Percentiles rank a stretch among this genome's conserved stretches.
These are phyloP conservation scores for Chrysogorgia sp. DNA, from an alignment of 92 coral and sea anemone species.

Conservation along the genomic window DNA sequence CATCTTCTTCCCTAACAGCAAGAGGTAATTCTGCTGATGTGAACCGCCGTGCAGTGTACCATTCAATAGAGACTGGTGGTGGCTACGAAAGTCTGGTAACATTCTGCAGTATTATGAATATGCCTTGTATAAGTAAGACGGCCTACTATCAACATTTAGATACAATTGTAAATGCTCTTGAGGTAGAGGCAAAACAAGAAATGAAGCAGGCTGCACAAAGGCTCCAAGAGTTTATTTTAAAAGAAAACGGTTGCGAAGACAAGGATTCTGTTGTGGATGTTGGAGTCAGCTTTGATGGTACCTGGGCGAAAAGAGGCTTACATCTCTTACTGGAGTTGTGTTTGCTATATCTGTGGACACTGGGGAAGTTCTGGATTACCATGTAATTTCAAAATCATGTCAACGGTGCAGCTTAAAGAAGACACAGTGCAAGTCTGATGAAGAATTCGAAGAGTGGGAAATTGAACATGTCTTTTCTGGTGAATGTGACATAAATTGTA, in stretches of 20 bases:
- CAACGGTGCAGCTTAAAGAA: constrained; percentile 25
- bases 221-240: background rate
- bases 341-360: no score
- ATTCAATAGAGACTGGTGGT: constrained; percentile 4
- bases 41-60: constrained; percentile 12
- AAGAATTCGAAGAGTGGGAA: no score
- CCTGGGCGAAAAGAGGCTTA: no score
- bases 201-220: constrained; percentile 8
- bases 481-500: no score
- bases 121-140: constrained; percentile 6
- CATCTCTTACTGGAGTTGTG: no score
- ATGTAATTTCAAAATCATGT: constrained; percentile 45
- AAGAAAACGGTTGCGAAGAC: background rate
- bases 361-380: no score
- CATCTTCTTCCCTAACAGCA: background rate
- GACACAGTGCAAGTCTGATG: background rate
- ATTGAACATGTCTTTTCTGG: background rate
- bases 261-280: constrained; percentile 25
- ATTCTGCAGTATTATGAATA: constrained; percentile 11
- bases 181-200: background rate
- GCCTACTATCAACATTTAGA: no score
- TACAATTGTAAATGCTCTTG: constrained; percentile 20
- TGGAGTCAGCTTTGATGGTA: constrained; percentile 36
- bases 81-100: constrained; percentile 15
- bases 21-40: constrained; percentile 14